Evolutionary conservation across 2,113 vertebrate genomes (phyloP).

Genomic region (Ictalurus punctatus): DNA sequence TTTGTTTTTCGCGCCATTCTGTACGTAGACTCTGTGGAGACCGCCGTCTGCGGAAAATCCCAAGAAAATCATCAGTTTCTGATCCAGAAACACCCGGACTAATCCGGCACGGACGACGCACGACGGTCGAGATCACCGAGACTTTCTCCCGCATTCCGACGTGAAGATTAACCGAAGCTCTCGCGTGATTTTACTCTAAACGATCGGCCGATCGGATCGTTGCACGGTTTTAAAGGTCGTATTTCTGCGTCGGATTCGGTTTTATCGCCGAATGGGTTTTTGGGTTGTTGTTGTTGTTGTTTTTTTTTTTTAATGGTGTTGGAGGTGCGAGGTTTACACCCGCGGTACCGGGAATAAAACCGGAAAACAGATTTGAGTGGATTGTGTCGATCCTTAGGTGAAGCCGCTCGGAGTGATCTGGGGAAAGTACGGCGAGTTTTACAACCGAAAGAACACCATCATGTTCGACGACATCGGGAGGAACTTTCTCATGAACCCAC

Average conservation of each 20-base stretch:
- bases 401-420: slow-evolving; percentile 98
- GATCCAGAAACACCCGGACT: background rate
- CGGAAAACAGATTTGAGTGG: background rate
- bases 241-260: background rate
- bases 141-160: background rate
- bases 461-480: slow-evolving; percentile 99
- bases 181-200: background rate
- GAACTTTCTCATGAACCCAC: slow-evolving; percentile 99
- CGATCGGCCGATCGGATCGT: no score
- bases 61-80: background rate
- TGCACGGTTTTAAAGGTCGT: no score
- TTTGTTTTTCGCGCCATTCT: background rate
- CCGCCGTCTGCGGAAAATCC: background rate
- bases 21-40: background rate
- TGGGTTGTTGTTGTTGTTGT: no score
- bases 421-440: slow-evolving; percentile 95
- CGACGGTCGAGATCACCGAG: no score
- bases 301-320: no score
- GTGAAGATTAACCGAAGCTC: background rate
- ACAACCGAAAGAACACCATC: slow-evolving; percentile 96
- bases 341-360: background rate
- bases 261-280: background rate
- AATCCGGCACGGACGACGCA: no score
- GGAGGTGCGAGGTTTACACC: background rate
- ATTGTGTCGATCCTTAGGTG: slow-evolving; percentile 74